These are phyloP conservation scores for Anhinga rufa DNA, from an alignment of 2,113 vertebrate species.

Conservation along the genomic window DNA sequence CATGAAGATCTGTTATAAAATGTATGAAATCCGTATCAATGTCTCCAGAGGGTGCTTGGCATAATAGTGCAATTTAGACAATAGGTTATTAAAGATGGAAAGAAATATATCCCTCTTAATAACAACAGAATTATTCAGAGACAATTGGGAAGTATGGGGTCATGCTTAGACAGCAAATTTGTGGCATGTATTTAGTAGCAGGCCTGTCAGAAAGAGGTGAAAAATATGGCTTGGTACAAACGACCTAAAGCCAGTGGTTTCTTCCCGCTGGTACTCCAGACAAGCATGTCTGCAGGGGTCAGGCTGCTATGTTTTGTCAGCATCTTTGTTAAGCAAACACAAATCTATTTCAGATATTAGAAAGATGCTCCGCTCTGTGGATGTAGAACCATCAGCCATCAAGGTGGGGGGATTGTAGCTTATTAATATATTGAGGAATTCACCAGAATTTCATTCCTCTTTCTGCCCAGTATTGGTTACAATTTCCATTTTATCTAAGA, in stretches of 20 bases:
- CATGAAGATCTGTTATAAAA: constrained; percentile 10
- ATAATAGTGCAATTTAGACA: neutral
- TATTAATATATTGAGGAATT: neutral
- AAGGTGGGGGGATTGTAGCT: neutral
- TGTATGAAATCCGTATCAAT: neutral
- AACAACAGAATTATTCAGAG: neutral
- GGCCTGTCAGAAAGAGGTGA: neutral
- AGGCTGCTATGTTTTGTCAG: neutral
- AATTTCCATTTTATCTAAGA: neutral
- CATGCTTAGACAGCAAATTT: neutral
- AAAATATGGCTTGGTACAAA: neutral
- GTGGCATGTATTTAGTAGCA: neutral
- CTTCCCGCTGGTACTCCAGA: neutral
- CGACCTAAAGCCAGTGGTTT: neutral
- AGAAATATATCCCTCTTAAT: neutral
- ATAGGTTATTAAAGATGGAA: neutral
- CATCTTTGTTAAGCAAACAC: neutral
- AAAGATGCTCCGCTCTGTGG: neutral
- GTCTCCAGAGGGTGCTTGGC: neutral
- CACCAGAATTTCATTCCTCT: neutral
- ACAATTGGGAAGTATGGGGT: neutral
- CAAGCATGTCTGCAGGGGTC: neutral
- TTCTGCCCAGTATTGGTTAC: neutral
- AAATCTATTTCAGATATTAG: neutral
- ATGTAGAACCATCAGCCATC: neutral